These are phyloP conservation scores for Baryphthengus martii DNA, from an alignment of 2,113 vertebrate species.

Conservation along the genomic window DNA sequence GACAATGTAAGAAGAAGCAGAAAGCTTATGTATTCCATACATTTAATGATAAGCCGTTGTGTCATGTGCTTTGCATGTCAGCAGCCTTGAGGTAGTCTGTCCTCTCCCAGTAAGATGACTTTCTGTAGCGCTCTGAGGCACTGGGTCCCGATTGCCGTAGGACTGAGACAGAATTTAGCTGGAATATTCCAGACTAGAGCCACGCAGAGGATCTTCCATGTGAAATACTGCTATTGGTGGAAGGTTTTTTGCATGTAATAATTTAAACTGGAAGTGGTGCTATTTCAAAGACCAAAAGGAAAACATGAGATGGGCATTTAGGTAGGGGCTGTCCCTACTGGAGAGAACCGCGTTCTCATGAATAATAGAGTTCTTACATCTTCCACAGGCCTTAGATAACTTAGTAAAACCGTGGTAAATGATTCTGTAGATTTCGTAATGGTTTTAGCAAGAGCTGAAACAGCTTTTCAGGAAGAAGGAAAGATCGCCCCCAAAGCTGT, in stretches of 20 bases:
- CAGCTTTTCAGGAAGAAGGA: background rate
- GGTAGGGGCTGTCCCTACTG: background rate
- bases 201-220: accelerated
- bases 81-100: background rate
- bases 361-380: background rate
- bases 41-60: background rate
- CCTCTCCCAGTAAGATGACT: background rate
- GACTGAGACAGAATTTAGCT: background rate
- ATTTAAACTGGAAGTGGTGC: background rate
- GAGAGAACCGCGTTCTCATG: background rate
- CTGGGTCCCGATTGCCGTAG: background rate
- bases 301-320: background rate
- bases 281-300: background rate
- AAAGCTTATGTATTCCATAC: background rate
- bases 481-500: background rate
- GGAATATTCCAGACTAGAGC: background rate
- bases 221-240: background rate
- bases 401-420: background rate
- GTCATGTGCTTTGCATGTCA: accelerated
- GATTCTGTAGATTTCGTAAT: background rate
- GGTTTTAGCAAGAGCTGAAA: background rate
- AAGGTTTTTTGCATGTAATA: accelerated
- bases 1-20: background rate
- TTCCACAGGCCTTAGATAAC: background rate
- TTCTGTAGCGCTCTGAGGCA: background rate